Conservation (phyloP, 1,140 invertebrate species). For the Neuroterus valhalla region DNA sequence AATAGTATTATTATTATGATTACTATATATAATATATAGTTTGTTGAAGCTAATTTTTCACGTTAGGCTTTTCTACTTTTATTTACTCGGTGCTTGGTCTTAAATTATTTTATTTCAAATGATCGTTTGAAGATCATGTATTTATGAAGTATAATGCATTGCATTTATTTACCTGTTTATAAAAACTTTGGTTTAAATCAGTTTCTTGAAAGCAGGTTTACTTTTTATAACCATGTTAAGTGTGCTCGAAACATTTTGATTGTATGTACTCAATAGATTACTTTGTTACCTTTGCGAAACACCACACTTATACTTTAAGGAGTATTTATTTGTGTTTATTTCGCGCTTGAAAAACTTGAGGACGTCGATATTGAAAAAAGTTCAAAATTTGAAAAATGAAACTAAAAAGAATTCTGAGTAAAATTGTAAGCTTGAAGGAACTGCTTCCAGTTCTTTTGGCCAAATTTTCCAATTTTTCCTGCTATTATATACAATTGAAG, state of each 20-base stretch:
- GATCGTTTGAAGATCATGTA: neutral
- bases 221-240: neutral
- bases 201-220: neutral
- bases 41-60: slow-evolving; percentile 40
- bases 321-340: too few species aligned
- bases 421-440: neutral
- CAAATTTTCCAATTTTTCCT: slow-evolving; percentile 34
- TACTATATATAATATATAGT: slow-evolving; percentile 45
- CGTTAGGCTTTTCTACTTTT: slow-evolving; percentile 35
- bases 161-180: slow-evolving; percentile 12
- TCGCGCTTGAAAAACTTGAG: too few species aligned
- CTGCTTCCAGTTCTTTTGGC: slow-evolving; percentile 8
- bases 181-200: neutral
- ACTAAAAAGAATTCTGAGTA: neutral
- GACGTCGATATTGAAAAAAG: neutral
- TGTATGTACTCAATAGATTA: slow-evolving; percentile 3
- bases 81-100: slow-evolving; percentile 57
- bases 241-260: neutral
- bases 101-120: slow-evolving; percentile 35
- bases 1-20: slow-evolving; percentile 18
- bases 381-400: neutral
- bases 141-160: neutral
- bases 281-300: neutral
- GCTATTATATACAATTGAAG: slow-evolving; percentile 39
- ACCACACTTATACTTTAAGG: neutral